phyloP scores from a whole-genome alignment of 2,888 invertebrate genomes.

The Cataglyphis albicans region DNA sequence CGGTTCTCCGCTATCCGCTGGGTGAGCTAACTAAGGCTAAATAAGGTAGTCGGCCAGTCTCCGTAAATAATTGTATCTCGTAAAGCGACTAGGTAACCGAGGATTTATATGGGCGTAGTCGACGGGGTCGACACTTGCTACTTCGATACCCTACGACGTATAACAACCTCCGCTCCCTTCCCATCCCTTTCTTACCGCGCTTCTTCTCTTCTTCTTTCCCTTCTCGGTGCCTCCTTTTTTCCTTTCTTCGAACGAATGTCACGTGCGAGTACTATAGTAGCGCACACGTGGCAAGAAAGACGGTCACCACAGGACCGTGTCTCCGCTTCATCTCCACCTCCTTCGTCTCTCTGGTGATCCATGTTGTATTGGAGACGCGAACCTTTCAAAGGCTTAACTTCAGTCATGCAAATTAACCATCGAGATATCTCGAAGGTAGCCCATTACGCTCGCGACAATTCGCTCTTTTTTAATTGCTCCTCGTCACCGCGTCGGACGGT shows the following conservation, averaged over 20 bases:
- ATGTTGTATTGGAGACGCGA: slow-evolving; percentile 58
- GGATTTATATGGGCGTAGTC: slow-evolving; percentile 83
- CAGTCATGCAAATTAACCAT: slow-evolving; percentile 66
- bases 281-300: slow-evolving; percentile 69
- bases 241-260: slow-evolving; percentile 62
- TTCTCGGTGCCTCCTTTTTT: slow-evolving; percentile 34
- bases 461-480: slow-evolving; percentile 52
- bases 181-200: slow-evolving; percentile 31
- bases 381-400: slow-evolving; percentile 58
- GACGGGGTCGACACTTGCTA: slow-evolving; percentile 80
- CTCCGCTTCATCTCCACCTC: slow-evolving; percentile 26
- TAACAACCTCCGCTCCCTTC: slow-evolving; percentile 59
- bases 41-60: slow-evolving; percentile 78
- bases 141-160: slow-evolving; percentile 72
- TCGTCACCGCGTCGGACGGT: slow-evolving; percentile 10
- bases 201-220: slow-evolving; percentile 30
- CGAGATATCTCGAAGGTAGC: slow-evolving; percentile 55
- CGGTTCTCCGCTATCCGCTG: slow-evolving; percentile 71
- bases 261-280: slow-evolving; percentile 58
- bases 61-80: slow-evolving; percentile 82
- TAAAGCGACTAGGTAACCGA: slow-evolving; percentile 80
- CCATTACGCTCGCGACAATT: slow-evolving; percentile 55
- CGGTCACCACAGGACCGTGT: slow-evolving; percentile 46
- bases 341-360: slow-evolving; percentile 30
- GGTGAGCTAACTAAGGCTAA: slow-evolving; percentile 80